These are phyloP conservation scores for Leptonema lineaticorne DNA, from an alignment of 1,140 invertebrate genomes.

Conservation along the genomic window DNA sequence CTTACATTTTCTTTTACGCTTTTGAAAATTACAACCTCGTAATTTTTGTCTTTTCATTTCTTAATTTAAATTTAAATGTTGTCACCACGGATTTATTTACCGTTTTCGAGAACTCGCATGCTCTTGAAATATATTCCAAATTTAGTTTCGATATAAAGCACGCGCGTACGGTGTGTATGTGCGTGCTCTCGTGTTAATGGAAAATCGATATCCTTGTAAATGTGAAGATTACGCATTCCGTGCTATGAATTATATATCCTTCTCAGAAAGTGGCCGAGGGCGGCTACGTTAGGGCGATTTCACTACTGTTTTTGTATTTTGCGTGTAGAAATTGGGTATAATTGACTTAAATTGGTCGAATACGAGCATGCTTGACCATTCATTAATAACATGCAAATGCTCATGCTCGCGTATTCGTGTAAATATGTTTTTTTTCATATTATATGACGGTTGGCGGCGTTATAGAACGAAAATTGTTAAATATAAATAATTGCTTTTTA, in stretches of 20 bases:
- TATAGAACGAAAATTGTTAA: no score
- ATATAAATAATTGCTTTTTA: no score
- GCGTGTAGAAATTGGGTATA: constrained; percentile 38
- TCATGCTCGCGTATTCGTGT: no score
- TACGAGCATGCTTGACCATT: constrained; percentile 37
- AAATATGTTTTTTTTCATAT: no score
- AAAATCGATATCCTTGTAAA: constrained; percentile 35
- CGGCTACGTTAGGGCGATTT: constrained; percentile 29
- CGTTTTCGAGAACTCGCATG: background rate
- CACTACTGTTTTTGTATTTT: constrained; percentile 23
- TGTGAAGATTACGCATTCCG: constrained; percentile 23
- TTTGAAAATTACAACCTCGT: no score
- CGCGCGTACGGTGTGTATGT: background rate
- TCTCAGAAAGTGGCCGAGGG: background rate
- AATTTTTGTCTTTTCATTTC: no score
- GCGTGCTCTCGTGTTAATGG: constrained; percentile 29
- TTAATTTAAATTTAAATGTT: no score
- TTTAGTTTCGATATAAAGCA: background rate
- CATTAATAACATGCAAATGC: constrained; percentile 39
- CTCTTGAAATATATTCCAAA: constrained; percentile 1
- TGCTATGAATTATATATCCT: constrained; percentile 15
- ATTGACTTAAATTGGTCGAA: constrained; percentile 38
- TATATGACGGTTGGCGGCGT: no score
- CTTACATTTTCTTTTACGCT: no score
- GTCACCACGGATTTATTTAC: constrained; percentile 6